Evolutionary conservation across 1,140 invertebrate genomes (phyloP).

Genomic region (Lamellibrachia luymesi): DNA sequence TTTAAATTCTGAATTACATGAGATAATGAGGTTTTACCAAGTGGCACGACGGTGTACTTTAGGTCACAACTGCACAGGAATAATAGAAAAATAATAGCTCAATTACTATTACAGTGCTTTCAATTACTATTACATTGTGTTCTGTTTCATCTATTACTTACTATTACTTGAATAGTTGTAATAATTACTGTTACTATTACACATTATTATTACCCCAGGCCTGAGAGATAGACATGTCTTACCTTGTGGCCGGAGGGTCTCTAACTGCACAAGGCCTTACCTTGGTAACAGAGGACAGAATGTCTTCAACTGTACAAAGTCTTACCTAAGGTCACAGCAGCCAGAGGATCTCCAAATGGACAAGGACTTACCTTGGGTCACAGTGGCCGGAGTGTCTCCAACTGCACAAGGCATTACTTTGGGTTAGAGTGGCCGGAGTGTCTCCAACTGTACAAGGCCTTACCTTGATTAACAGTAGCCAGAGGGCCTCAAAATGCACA

Average conservation of each 20-base stretch:
- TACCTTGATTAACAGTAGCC: constrained; percentile 82
- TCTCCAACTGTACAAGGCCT: constrained; percentile 54
- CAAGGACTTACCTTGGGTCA: constrained; percentile 74
- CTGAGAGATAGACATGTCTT: constrained; percentile 7
- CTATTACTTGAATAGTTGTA: too few species aligned
- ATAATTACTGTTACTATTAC: too few species aligned
- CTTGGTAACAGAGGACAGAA: too few species aligned
- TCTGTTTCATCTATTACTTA: too few species aligned
- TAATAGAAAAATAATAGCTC: too few species aligned
- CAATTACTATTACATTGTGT: too few species aligned
- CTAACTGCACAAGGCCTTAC: background rate
- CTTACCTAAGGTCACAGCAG: background rate
- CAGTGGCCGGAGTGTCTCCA: constrained; percentile 71
- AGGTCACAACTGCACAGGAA: background rate
- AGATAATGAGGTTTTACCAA: too few species aligned
- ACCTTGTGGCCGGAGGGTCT: constrained; percentile 75
- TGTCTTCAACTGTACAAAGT: background rate
- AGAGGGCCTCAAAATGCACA: constrained; percentile 69
- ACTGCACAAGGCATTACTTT: constrained; percentile 60
- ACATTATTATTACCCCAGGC: too few species aligned
- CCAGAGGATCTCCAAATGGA: background rate
- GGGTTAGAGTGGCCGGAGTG: constrained; percentile 81
- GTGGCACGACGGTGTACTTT: background rate
- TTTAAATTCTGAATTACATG: too few species aligned
- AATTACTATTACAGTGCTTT: too few species aligned